Conservation (phyloP, 2,113 vertebrate genomes). For the Loxodonta africana region DNA sequence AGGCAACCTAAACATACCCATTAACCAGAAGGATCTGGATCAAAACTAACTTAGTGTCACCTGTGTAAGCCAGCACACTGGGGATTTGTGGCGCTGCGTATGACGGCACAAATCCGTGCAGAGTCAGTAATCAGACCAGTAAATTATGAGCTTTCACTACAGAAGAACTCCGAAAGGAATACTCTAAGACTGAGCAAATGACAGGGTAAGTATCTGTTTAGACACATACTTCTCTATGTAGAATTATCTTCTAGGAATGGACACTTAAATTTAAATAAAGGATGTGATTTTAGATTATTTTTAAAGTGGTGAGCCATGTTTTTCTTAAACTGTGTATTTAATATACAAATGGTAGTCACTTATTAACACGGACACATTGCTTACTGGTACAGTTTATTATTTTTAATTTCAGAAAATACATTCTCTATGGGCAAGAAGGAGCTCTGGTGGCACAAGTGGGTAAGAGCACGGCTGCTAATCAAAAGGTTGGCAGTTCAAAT, state of each 20-base stretch:
- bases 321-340: neutral
- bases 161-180: neutral
- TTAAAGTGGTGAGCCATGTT: conserved; percentile 16
- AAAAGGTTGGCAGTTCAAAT: no score
- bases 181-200: neutral
- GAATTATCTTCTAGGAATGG: conserved; percentile 15
- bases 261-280: neutral
- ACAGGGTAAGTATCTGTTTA: conserved; percentile 4
- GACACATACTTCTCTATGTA: neutral
- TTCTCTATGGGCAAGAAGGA: neutral
- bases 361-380: conserved; percentile 11
- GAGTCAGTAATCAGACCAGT: neutral
- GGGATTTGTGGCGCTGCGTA: neutral
- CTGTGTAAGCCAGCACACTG: neutral
- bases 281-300: conserved; percentile 51
- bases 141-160: conserved; percentile 63
- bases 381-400: neutral
- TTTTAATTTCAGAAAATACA: conserved; percentile 62
- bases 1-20: neutral
- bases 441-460: no score
- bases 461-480: no score
- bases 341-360: conserved; percentile 28
- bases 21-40: conserved; percentile 16
- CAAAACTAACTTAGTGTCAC: neutral
- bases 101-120: neutral